A percentile compares a stretch with the other conserved stretches of the same genome.
Conservation (phyloP, 2,888 invertebrate genomes). For the Xestia rhomboidea region DNA sequence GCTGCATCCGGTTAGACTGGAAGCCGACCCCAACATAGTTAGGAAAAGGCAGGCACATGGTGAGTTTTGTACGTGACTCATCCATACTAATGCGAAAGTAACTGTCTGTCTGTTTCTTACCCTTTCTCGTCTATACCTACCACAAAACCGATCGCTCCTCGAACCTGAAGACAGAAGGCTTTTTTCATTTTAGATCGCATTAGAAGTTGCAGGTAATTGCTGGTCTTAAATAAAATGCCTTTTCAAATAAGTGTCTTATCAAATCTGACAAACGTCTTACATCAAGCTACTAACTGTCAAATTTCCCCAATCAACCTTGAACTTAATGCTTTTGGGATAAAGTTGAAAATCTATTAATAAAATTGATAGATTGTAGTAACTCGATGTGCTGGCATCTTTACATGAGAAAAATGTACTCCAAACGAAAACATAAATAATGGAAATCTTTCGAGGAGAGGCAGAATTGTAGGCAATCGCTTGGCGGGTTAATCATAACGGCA, state of each 20-base stretch:
- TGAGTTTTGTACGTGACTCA: neutral
- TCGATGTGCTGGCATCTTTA: no score
- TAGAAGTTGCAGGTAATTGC: neutral
- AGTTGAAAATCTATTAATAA: no score
- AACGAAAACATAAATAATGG: neutral
- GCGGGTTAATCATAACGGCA: constrained; percentile 20
- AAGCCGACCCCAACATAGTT: no score
- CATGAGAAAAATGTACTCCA: neutral
- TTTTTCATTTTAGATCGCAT: neutral
- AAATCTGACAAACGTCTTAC: neutral
- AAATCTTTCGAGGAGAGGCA: neutral
- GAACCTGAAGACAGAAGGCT: neutral
- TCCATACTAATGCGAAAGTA: neutral
- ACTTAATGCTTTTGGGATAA: no score
- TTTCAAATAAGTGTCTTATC: neutral
- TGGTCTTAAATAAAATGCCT: neutral
- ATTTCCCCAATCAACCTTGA: no score
- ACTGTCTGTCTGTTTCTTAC: neutral
- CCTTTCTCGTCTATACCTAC: neutral
- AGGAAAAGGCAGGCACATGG: no score
- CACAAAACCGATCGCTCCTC: neutral
- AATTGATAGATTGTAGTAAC: no score
- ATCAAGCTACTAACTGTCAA: no score
- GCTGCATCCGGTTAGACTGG: no score
- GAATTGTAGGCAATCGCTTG: neutral